These are phyloP conservation scores for Bufotes viridis DNA, from an alignment of 2,797 vertebrate species.

Conservation along the genomic window DNA sequence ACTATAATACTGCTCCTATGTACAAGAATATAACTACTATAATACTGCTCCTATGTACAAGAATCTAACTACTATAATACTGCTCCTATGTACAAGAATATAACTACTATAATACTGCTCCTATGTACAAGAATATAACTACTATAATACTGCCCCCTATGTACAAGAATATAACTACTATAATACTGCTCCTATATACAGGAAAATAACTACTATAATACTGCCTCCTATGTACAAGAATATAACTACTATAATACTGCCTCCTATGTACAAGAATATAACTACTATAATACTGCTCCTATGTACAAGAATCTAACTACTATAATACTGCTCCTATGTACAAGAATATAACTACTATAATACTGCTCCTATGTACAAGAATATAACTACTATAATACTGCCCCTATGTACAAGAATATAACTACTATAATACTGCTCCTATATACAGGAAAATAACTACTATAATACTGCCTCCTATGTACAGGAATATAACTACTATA, in stretches of 20 bases:
- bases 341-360: neutral
- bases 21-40: too few species aligned
- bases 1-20: too few species aligned
- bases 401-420: neutral
- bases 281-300: neutral
- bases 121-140: neutral
- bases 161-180: too few species aligned
- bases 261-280: neutral
- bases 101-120: neutral
- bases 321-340: neutral
- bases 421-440: neutral
- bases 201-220: neutral
- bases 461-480: too few species aligned
- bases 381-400: too few species aligned
- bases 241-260: too few species aligned
- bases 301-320: neutral
- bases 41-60: neutral
- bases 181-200: neutral
- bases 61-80: neutral
- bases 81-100: neutral
- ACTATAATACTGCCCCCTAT: neutral
- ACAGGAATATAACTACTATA: too few species aligned
- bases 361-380: too few species aligned
- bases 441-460: too few species aligned
- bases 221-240: too few species aligned